Evolutionary conservation across 2,113 vertebrate species (phyloP), one percentile per base, ranked within the genome.

Genomic region (Scatophagus argus): DNA sequence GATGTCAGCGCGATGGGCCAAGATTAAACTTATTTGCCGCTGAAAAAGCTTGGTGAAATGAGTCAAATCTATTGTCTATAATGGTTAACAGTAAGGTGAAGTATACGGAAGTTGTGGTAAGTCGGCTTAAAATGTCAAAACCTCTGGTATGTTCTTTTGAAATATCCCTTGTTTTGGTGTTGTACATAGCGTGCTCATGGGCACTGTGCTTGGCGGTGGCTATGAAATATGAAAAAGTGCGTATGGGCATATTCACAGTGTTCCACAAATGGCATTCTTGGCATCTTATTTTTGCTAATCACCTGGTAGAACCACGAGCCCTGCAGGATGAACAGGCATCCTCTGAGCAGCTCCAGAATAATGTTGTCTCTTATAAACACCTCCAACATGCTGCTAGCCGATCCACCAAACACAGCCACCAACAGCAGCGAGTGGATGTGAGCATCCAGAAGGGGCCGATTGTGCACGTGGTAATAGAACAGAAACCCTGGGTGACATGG

Each of bases 261-360:
- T 27, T 31, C 66, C 7, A 21, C 5, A 39, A 6, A 39, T 29
- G 0, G 1, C 41, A 6, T 47, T 27, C 14, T 51, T 1, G 3
- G 1, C 0, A 0, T 46, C 52, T 47, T 4, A 3, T 59, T 46
- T 49, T 56, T 29, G 23, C n/a, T 23, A 3, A 52, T 82, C 73
- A 99, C 98, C 97, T 99, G 97, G 94, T 95, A 99, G 92, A 99
- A 97, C 98, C 98, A 99, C 0, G 96, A 95, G 16, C 97, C 98
- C 82, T 99, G 97, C n/a, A 97, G 81, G n/a, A 99, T 93, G 79
- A 95, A 67, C n/a, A 97, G 14, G 17, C 91, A 92, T 0, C 93
- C 90, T n/a, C 95, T 82, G 41, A 98, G 91, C 27, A 98, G 89
- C 81, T 98, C 96, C 83, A 99, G 82, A 79, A 97, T 55, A 0